Base-by-base conservation (phyloP, 2,888 invertebrate genomes). In the Ctena decussata region DNA sequence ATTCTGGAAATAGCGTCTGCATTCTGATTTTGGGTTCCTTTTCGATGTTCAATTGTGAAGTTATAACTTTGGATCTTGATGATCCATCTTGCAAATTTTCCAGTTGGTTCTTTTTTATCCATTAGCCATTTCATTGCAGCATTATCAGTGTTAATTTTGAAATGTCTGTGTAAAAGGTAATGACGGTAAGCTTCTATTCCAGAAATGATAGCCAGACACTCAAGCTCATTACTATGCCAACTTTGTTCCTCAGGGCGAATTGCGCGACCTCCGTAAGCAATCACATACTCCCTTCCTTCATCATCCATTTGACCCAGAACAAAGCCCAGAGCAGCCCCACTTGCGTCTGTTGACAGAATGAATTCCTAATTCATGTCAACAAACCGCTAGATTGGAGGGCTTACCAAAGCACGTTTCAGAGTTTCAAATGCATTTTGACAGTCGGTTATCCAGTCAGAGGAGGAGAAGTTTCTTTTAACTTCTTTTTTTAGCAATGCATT, bases 151-250 rank as follows among this genome's bases (percentile, higher is more conserved):
- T 74, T 21, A 0, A 80, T 30, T 1, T 32, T 80, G 35, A 80
- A 80, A 39, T 69, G 72, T 32, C 24, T 21, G 46, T 53, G 57
- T 39, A 53, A 30, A n/a, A 80, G 41, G 46, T 80, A 80, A 8
- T 49, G 80, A 12, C 44, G 27, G 49, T 41, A 80, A 0, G 69
- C 37, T 11, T 65, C 70, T 6, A 80, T 75, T 0, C 75, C 76
- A 69, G 30, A 37, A 21, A 77, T 41, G 21, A 81, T 69, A 32
- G 81, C 81, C n/a, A 81, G 72, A 77, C 81, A 81, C 39, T 81
- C 81, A 24, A 76, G 60, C 60, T 76, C 81, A 72, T 76, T 41
- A 27, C 30, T 72, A 24, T 41, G 46, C 44, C 69, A 81, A 15
- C 77, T 81, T 27, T 41, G 6, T 53, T 81, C 74, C 32, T 81